Evolutionary conservation across 2,888 invertebrate genomes (phyloP).

Genomic region (Malthinus seriepunctatus): DNA sequence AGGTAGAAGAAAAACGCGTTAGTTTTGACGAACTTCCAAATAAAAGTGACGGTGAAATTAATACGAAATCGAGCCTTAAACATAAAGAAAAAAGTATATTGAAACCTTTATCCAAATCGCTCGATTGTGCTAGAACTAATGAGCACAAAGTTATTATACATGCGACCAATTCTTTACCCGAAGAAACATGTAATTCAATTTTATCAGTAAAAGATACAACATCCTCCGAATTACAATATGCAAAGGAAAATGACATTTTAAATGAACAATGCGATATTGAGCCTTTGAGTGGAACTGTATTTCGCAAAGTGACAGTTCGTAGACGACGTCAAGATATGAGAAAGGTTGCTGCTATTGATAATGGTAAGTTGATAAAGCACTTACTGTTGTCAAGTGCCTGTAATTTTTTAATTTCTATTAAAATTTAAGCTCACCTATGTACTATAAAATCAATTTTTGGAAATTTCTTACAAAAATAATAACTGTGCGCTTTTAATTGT

Average conservation of each 20-base stretch:
- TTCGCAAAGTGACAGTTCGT: slow-evolving; percentile 66
- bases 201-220: slow-evolving; percentile 11
- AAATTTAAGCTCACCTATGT: too few relatives aligned
- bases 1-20: slow-evolving; percentile 30
- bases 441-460: too few relatives aligned
- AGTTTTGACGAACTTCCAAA: slow-evolving; percentile 29
- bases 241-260: slow-evolving; percentile 14
- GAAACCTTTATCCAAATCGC: slow-evolving; percentile 20
- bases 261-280: slow-evolving; percentile 54
- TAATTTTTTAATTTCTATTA: too few relatives aligned
- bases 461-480: too few relatives aligned
- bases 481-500: too few relatives aligned
- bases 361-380: slow-evolving; percentile 44
- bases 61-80: slow-evolving; percentile 5
- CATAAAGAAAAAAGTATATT: slow-evolving; percentile 23
- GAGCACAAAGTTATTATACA: slow-evolving; percentile 5
- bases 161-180: slow-evolving; percentile 17
- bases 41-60: background rate
- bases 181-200: slow-evolving; percentile 7
- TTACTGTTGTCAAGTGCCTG: too few relatives aligned
- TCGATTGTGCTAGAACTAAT: slow-evolving; percentile 12
- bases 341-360: slow-evolving; percentile 51
- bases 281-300: slow-evolving; percentile 65
- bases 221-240: slow-evolving; percentile 8
- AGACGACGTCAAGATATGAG: slow-evolving; percentile 58